These are phyloP conservation scores for Solenopsis invicta DNA, from an alignment of 1,140 invertebrate species.

Conservation along the genomic window DNA sequence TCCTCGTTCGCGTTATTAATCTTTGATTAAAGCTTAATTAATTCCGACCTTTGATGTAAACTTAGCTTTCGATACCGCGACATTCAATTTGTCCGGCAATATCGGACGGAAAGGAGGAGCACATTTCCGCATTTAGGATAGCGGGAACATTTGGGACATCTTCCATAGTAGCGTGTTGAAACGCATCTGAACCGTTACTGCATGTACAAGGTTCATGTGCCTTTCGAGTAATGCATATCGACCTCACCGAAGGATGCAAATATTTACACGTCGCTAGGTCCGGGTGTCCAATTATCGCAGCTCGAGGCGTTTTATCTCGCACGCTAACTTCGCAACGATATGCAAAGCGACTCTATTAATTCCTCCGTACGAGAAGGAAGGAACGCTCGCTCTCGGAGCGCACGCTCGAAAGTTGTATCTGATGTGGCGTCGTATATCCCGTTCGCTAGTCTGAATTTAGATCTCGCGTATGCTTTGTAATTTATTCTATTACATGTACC, in stretches of 20 bases:
- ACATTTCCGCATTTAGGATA: neutral
- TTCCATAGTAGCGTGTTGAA: neutral
- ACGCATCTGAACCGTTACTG: conserved; percentile 8
- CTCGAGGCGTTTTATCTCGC: conserved; percentile 70
- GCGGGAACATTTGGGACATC: neutral
- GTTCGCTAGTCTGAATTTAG: conserved; percentile 34
- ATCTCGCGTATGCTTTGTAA: conserved; percentile 41
- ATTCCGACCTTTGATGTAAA: neutral
- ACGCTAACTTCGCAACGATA: conserved; percentile 78
- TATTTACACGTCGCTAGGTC: conserved; percentile 69
- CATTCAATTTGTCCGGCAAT: conserved; percentile 22
- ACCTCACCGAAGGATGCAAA: conserved; percentile 66
- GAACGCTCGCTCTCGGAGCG: conserved; percentile 11
- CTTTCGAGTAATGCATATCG: conserved; percentile 54
- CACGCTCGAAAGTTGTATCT: conserved; percentile 51
- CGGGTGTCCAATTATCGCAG: conserved; percentile 78
- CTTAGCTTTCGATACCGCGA: conserved; percentile 9
- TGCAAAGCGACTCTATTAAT: conserved; percentile 81
- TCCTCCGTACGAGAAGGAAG: conserved; percentile 64
- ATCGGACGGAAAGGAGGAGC: neutral
- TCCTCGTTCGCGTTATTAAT: conserved; percentile 19
- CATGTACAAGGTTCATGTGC: neutral
- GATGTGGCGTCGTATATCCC: conserved; percentile 46
- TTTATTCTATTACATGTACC: conserved; percentile 51
- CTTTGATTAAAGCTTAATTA: conserved; percentile 23